Percentiles rank a stretch among this genome's conserved stretches.
These are phyloP conservation scores for Aplochiton taeniatus DNA, from an alignment of 2,797 vertebrate species.

Conservation along the genomic window DNA sequence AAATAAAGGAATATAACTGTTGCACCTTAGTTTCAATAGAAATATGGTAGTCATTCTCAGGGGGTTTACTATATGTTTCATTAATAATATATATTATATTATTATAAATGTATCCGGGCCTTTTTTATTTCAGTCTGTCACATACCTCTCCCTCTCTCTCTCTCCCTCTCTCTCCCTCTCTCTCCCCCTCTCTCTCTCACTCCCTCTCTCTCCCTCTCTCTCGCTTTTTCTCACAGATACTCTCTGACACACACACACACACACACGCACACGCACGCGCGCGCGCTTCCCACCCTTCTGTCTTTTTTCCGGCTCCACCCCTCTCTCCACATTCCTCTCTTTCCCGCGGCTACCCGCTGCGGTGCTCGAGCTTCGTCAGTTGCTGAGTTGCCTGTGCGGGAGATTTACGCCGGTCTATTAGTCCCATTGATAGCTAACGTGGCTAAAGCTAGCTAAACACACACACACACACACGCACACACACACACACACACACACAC, in stretches of 20 bases:
- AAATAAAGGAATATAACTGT: too few relatives aligned
- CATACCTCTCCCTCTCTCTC: constrained; percentile 6
- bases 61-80: too few relatives aligned
- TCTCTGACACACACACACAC: background rate
- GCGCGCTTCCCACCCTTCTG: constrained; percentile 2
- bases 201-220: background rate
- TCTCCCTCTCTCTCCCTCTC: background rate
- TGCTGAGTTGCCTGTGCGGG: constrained; percentile 35
- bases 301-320: constrained; percentile 6
- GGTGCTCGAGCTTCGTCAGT: constrained; percentile 21
- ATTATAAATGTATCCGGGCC: background rate
- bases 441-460: background rate
- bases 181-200: background rate
- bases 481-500: constrained; percentile 48
- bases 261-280: constrained; percentile 37
- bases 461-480: constrained; percentile 55
- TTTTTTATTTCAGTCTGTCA: background rate
- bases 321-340: constrained; percentile 17
- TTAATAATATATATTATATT: background rate
- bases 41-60: too few relatives aligned
- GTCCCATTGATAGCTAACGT: too few relatives aligned
- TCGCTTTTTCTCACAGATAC: background rate
- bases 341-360: constrained; percentile 11
- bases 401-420: constrained; percentile 13
- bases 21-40: too few relatives aligned